Conservation (phyloP, 1,140 invertebrate species). For the Papilio machaon region DNA sequence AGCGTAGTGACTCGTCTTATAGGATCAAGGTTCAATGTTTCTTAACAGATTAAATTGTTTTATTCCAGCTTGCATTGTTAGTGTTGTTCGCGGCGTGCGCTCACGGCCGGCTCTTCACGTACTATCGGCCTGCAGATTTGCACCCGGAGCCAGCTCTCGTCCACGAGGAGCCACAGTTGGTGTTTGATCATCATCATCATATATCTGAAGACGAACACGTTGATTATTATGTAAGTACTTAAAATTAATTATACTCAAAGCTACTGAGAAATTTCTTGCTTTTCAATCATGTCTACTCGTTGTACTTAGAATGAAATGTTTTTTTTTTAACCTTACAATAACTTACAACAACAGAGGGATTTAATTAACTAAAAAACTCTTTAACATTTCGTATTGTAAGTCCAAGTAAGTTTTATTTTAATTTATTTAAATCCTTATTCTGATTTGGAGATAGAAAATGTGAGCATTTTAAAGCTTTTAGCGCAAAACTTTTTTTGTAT, state of each 20-base stretch:
- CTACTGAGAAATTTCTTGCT: not conserved
- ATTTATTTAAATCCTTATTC: no score
- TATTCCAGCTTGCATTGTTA: constrained; percentile 53
- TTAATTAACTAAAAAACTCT: no score
- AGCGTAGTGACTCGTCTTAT: no score
- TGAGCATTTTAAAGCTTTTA: not conserved
- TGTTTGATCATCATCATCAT: constrained; percentile 64
- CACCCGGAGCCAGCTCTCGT: constrained; percentile 49
- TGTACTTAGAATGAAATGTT: not conserved
- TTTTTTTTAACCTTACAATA: no score
- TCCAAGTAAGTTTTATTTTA: no score
- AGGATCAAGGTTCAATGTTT: no score
- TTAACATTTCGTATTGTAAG: no score
- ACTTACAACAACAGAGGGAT: no score
- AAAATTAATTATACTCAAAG: not conserved
- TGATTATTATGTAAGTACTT: constrained; percentile 73
- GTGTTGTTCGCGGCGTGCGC: constrained; percentile 54
- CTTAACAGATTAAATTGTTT: not conserved
- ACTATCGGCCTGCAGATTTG: constrained; percentile 48
- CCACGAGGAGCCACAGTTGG: constrained; percentile 53
- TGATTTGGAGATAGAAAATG: not conserved
- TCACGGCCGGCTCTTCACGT: constrained; percentile 57
- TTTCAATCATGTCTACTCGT: not conserved
- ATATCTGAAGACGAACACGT: constrained; percentile 72
- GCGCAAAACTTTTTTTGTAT: not conserved